phyloP scores from a whole-genome alignment of 2,888 invertebrate genomes.

The Physocephala rufipes region DNA sequence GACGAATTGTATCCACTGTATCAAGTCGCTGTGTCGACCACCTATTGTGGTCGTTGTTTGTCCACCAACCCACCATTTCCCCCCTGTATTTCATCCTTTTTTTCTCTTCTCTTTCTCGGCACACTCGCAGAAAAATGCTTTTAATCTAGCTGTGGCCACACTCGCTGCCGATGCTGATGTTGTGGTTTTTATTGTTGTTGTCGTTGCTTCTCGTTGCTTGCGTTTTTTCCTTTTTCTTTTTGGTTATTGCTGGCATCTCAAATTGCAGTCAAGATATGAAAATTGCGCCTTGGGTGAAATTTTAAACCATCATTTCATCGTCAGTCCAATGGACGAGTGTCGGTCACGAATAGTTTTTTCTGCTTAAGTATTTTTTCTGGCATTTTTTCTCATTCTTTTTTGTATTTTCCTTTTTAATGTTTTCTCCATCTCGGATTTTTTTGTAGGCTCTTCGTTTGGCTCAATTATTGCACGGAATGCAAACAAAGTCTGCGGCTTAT shows the following conservation, averaged over 20 bases:
- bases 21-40: not conserved
- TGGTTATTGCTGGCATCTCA: slow-evolving; percentile 3
- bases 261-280: slow-evolving; percentile 30
- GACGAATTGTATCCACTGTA: not conserved
- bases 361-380: too few relatives aligned
- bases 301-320: slow-evolving; percentile 12
- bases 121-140: not conserved
- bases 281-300: slow-evolving; percentile 26
- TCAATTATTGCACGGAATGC: not conserved
- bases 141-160: not conserved
- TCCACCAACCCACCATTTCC: too few relatives aligned
- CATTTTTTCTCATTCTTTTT: not conserved
- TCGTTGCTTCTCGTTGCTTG: slow-evolving; percentile 14
- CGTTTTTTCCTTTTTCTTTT: too few relatives aligned
- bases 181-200: slow-evolving; percentile 21
- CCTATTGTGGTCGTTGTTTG: too few relatives aligned
- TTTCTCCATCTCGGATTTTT: not conserved
- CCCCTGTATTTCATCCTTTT: too few relatives aligned
- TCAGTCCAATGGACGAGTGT: not conserved
- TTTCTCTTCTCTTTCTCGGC: too few relatives aligned
- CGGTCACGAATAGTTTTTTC: slow-evolving; percentile 20
- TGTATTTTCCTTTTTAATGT: not conserved
- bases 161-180: slow-evolving; percentile 13
- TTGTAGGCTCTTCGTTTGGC: not conserved
- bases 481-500: not conserved